Base-by-base conservation (phyloP, 2,797 vertebrate genomes). In the Bryconaethiops microstoma region DNA sequence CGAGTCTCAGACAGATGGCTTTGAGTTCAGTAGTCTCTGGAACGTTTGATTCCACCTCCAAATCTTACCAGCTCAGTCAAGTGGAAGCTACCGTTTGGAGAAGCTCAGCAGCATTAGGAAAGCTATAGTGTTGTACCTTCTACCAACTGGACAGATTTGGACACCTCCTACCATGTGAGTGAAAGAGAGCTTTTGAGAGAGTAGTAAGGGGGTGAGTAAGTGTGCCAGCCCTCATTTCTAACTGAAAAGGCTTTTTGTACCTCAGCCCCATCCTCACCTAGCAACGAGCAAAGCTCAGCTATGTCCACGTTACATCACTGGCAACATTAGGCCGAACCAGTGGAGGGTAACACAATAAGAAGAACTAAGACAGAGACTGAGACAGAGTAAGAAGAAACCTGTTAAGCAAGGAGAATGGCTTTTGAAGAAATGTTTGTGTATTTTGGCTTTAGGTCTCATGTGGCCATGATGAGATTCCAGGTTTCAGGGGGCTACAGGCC, bases 181-280 rank as follows among this genome's bases (percentile, higher is more conserved):
- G 77, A 88, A 88, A 84, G 86, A 83, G 74, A 74, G 29, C 62
- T 69, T 83, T 85, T 85, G 23, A 83, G 19, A 77, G 64, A 62
- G 45, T 35, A 77, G 69, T 69, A 63, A 62, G 67, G 68, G 63
- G 50, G n/a, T 35, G 50, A 57, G 39, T 50, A 67, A 73, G 68
- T 70, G 48, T 52, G 50, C 55, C 79, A 75, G 63, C 29, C 55
- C 39, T 72, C 25, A 21, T 74, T 69, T 70, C n/a, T 63, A 67
- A 72, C 63, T 92, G 85, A 93, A 92, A 91, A 89, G 90, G 42
- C 54, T 83, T 82, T 90, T 91, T 94, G 91, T 91, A 71, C 69
- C 80, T 77, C 45, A 71, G 60, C 54, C 70, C 63, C 19, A 45
- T 80, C 85, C 64, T 74, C 45, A 74, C 25, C 76, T 40, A 12